Base-by-base conservation (phyloP, 2,888 invertebrate genomes). In the Ametastegia equiseti region DNA sequence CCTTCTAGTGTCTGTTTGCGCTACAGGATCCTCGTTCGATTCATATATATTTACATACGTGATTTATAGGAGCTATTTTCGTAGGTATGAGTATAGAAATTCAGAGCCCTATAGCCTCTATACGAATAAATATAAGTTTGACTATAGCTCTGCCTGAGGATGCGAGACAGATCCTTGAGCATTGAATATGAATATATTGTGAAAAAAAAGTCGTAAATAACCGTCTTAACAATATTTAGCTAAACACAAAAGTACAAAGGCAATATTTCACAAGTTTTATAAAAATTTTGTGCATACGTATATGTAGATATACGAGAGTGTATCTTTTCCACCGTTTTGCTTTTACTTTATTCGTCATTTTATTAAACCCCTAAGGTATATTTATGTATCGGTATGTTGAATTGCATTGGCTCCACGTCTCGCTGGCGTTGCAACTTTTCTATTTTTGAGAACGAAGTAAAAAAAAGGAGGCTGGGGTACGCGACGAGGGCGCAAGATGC, bases 381-480 rank as follows among this genome's bases (percentile, higher is more conserved):
- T 63, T 19, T 15, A 9, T 23, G 15, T 36, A 33, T 33, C 33
- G 33, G n/a, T 30, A 15, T n/a, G n/a, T n/a, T n/a, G n/a, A n/a
- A n/a, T 63, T 33, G 63, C 63, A 42, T 69, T 42, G 67, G 7
- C 9, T 33, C 23, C 13, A 9, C 39, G 69, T 39, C 45, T 71
- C 1, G 45, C 15, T 11, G 23, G 6, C 13, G 36, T 33, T 81
- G 65, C 77, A 45, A 81, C 33, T 81, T 69, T 79, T 81, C 69
- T 81, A 81, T 80, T 81, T 81, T 81, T 69, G 23, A 36, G 15
- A 80, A 65, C n/a, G n/a, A n/a, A n/a, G n/a, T n/a, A n/a, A n/a
- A n/a, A n/a, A 69, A 60, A 13, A 54, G 30, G 39, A 78, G 39
- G 42, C 19, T 54, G 36, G 60, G 78, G 23, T 57, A 36, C 79